Percentiles rank a stretch among this genome's conserved stretches.
Evolutionary conservation across 2,113 vertebrate species (phyloP).

Genomic region (Zosterops lateralis): DNA sequence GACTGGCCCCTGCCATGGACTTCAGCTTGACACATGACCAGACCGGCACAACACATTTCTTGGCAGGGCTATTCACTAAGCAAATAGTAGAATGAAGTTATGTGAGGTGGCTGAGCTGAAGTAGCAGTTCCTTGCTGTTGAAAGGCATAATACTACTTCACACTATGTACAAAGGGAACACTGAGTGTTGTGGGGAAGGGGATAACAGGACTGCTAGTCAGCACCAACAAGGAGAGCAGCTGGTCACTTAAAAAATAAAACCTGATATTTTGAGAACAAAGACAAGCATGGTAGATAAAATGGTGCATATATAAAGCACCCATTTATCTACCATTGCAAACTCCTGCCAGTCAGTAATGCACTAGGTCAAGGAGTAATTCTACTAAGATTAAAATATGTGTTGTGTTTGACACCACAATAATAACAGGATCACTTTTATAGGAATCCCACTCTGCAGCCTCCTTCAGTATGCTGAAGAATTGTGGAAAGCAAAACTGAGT

Average conservation of each 20-base stretch:
- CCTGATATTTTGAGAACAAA: background rate
- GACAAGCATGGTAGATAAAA: background rate
- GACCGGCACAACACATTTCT: background rate
- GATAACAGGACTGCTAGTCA: background rate
- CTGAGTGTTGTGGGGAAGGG: background rate
- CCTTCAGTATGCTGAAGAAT: background rate
- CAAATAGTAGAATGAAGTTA: background rate
- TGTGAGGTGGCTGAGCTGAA: background rate
- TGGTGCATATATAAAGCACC: background rate
- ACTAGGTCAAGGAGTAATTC: background rate
- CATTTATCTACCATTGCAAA: background rate
- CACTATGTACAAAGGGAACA: fast-evolving
- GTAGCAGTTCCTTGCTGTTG: background rate
- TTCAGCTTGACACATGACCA: background rate
- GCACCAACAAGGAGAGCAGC: background rate
- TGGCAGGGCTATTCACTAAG: background rate
- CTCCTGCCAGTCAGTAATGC: background rate
- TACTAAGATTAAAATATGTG: background rate
- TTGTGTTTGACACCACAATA: background rate
- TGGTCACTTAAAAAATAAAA: background rate
- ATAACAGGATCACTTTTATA: background rate
- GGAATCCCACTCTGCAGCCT: background rate
- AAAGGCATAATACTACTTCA: background rate
- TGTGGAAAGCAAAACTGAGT: background rate
- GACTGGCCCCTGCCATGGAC: background rate